Evolutionary conservation across 2,888 invertebrate genomes (phyloP).

Genomic region (Lacanobia oleracea): DNA sequence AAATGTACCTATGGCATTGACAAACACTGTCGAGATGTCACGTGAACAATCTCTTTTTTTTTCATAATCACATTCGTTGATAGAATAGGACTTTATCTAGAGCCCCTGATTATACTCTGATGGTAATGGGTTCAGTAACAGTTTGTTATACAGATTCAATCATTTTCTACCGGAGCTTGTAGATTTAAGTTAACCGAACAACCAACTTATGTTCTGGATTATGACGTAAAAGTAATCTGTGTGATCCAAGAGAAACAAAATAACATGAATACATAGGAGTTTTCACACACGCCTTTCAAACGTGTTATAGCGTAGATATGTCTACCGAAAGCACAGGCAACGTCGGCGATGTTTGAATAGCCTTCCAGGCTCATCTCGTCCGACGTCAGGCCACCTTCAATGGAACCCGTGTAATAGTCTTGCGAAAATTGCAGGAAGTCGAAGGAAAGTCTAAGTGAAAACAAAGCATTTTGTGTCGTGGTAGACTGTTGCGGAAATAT

Average conservation of each 20-base stretch:
- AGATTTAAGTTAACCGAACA: not conserved
- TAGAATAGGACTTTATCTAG: too few relatives aligned
- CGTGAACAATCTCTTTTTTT: too few relatives aligned
- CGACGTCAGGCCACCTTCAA: not conserved
- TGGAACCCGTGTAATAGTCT: not conserved
- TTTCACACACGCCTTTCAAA: conserved; percentile 1
- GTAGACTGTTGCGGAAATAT: not conserved
- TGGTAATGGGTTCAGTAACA: not conserved
- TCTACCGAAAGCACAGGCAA: not conserved
- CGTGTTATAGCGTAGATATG: conserved; percentile 4
- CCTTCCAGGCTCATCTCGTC: not conserved
- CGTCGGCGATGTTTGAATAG: conserved; percentile 14
- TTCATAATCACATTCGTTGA: too few relatives aligned
- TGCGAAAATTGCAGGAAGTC: not conserved
- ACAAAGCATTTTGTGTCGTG: not conserved
- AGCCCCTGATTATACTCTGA: not conserved
- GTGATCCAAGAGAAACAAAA: not conserved
- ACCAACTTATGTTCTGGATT: not conserved
- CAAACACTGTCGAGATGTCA: too few relatives aligned
- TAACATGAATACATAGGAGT: not conserved
- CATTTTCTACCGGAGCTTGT: too few relatives aligned
- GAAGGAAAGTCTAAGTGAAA: not conserved
- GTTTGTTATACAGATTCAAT: not conserved
- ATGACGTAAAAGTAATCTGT: not conserved
- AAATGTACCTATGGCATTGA: too few relatives aligned